These are phyloP conservation scores for Dasypus novemcinctus DNA, from an alignment of 2,113 vertebrate genomes.

Conservation along the genomic window DNA sequence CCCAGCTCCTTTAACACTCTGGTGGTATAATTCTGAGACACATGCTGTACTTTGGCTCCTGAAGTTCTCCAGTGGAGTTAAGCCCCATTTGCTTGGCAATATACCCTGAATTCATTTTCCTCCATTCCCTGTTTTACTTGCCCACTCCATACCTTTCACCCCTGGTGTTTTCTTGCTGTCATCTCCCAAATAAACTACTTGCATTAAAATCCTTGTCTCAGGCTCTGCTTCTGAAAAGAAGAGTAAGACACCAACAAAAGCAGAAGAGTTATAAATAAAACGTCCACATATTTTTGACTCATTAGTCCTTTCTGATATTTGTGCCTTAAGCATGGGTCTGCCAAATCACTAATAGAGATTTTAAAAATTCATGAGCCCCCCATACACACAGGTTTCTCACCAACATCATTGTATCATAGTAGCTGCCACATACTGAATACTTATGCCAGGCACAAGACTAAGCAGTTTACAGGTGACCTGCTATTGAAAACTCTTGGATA, in stretches of 20 bases:
- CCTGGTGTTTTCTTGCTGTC: conserved; percentile 2
- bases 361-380: neutral
- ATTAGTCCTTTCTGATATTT: neutral
- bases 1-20: neutral
- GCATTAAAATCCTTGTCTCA: neutral
- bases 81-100: neutral
- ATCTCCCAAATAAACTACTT: conserved; percentile 20
- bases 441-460: neutral
- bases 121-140: neutral
- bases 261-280: conserved; percentile 21
- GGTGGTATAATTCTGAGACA: neutral
- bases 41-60: neutral
- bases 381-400: neutral
- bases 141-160: neutral
- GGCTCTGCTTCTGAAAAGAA: conserved; percentile 12
- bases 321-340: neutral
- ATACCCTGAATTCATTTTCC: neutral
- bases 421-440: neutral
- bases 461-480: neutral
- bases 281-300: neutral
- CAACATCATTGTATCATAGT: neutral
- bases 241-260: neutral
- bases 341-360: neutral
- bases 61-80: neutral
- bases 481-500: neutral